Conservation (phyloP, 2,797 vertebrate species). For the Mus spretus region DNA sequence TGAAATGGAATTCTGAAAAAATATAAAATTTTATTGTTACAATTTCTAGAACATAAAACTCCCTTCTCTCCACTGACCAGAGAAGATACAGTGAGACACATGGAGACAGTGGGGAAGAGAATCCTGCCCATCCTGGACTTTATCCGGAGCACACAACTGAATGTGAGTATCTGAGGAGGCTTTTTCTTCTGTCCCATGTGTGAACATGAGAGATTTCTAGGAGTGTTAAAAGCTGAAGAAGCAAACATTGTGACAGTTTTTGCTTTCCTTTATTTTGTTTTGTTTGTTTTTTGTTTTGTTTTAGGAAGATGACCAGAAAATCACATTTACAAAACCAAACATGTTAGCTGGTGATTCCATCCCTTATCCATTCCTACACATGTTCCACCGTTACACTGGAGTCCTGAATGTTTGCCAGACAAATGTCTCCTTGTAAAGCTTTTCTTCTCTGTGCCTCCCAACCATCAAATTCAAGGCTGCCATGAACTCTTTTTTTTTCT, state of each 20-base stretch:
- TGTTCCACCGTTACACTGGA: not conserved
- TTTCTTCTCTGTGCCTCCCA: slow-evolving; percentile 59
- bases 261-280: not conserved
- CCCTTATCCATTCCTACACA: slow-evolving; percentile 55
- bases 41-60: slow-evolving; percentile 86
- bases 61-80: slow-evolving; percentile 82
- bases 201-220: slow-evolving; percentile 39
- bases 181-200: slow-evolving; percentile 25
- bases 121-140: slow-evolving; percentile 89
- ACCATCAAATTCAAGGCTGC: slow-evolving; percentile 54
- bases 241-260: slow-evolving; percentile 12
- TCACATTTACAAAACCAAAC: slow-evolving; percentile 61
- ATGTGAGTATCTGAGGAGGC: slow-evolving; percentile 84
- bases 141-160: slow-evolving; percentile 88
- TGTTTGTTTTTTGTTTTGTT: not conserved
- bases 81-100: slow-evolving; percentile 81
- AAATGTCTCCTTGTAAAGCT: slow-evolving; percentile 25
- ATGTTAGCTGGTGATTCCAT: slow-evolving; percentile 60
- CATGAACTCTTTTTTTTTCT: slow-evolving; percentile 40
- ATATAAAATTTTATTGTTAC: slow-evolving; percentile 76
- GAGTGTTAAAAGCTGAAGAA: slow-evolving; percentile 31
- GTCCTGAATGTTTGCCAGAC: slow-evolving; percentile 59
- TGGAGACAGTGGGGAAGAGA: slow-evolving; percentile 83
- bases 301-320: slow-evolving; percentile 42
- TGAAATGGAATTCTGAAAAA: slow-evolving; percentile 66